These are phyloP conservation scores for Anthopleura sola DNA, from an alignment of 64 coral and sea anemone species.

Conservation along the genomic window DNA sequence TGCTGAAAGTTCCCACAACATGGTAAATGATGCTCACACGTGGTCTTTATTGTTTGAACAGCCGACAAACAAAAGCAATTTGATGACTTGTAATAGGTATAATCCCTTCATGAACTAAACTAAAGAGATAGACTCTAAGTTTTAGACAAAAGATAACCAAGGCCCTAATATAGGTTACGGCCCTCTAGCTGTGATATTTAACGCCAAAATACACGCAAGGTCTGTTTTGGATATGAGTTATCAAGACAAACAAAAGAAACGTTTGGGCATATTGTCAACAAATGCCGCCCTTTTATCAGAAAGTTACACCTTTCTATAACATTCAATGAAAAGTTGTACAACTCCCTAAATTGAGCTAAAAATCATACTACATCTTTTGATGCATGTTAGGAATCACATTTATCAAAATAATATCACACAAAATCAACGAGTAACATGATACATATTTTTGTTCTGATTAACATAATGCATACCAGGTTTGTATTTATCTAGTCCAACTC, in stretches of 20 bases:
- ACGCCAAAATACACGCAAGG: background rate
- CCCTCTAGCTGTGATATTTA: background rate
- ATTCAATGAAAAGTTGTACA: background rate
- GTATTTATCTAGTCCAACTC: too few species aligned
- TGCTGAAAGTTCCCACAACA: constrained; percentile 2
- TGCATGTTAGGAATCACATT: too few species aligned
- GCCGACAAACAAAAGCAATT: background rate
- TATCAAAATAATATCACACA: too few species aligned
- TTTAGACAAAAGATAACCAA: background rate
- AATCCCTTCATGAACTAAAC: background rate
- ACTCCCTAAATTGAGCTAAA: background rate
- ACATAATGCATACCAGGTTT: too few species aligned
- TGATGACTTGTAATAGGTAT: background rate
- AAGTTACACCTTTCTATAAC: background rate
- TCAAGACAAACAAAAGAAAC: background rate
- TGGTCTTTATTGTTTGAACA: background rate
- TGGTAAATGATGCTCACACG: background rate
- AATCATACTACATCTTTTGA: too few species aligned
- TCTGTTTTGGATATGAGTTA: background rate
- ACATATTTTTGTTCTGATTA: too few species aligned
- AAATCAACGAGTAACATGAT: too few species aligned
- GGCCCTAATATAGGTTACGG: background rate
- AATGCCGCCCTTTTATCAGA: background rate
- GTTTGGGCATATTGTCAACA: background rate
- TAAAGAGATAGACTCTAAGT: background rate